Evolutionary conservation across 2,888 invertebrate species (phyloP).

Genomic region (Aleiodes alternator): DNA sequence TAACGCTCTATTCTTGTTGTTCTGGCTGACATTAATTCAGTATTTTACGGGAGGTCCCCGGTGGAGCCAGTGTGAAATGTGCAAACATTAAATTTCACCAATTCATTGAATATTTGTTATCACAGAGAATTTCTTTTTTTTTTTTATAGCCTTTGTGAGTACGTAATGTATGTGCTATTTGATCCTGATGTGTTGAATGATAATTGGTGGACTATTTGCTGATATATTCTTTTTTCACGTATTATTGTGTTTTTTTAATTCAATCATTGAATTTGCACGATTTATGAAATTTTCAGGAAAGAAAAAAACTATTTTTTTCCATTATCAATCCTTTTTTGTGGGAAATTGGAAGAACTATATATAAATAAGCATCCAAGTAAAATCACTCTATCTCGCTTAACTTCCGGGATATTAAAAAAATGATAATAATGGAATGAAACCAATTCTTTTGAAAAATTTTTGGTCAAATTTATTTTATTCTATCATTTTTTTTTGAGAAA

Average conservation of each 20-base stretch:
- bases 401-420: too few species aligned
- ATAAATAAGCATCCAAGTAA: too few species aligned
- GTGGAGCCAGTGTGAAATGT: conserved; percentile 34
- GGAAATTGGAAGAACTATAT: too few species aligned
- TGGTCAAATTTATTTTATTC: too few species aligned
- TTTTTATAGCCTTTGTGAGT: not conserved
- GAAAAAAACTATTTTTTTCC: too few species aligned
- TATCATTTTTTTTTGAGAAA: too few species aligned
- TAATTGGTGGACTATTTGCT: conserved; percentile 3
- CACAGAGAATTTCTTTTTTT: not conserved
- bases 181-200: conserved; percentile 17
- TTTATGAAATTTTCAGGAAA: too few species aligned
- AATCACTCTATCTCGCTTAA: too few species aligned
- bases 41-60: conserved; percentile 40
- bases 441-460: too few species aligned
- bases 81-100: conserved; percentile 35
- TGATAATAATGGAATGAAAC: too few species aligned
- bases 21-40: conserved; percentile 41
- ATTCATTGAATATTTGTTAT: conserved; percentile 44
- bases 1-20: conserved; percentile 36
- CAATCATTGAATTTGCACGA: too few species aligned
- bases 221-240: not conserved
- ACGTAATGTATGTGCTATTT: conserved; percentile 13
- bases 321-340: too few species aligned
- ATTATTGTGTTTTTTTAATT: not conserved